Evolutionary conservation across 2,888 invertebrate genomes (phyloP), one percentile per base, ranked within the genome.

Genomic region (Trichogramma dendrolimi): DNA sequence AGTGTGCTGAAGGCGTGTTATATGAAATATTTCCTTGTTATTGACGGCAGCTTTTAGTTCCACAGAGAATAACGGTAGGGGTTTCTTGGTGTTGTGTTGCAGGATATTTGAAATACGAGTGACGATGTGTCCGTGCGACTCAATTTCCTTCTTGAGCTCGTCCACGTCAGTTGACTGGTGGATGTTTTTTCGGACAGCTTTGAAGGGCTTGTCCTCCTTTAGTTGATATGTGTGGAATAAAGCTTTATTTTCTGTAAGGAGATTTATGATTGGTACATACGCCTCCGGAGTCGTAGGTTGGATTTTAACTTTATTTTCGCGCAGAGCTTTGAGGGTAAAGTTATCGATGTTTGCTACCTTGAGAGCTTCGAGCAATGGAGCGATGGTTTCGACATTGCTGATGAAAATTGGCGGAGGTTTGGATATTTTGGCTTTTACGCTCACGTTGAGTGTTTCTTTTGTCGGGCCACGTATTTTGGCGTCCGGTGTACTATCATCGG

Each of bases 261-360:
- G 11, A 7, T 46, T 46, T 7, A 55, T 44, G 7, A 44, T 44
- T 5, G 14, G n/a, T 1, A 44, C 44, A 44, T 55, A 55, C 11
- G 7, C 55, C 10, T 55, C 7, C 7, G 44, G 10, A 5, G 43
- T 38, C n/a, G 41, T 5, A 7, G 55, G 43, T n/a, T 41, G 43
- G 43, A 55, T 55, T 44, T 55, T 55, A 27, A 55, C 43, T 46
- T 55, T 38, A 44, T 43, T 46, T n/a, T 55, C 4, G 11, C 46
- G 5, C n/a, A 55, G 27, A 14, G 38, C 4, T 4, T 55, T 43
- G 11, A 55, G 43, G 1, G 38, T 55, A 7, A n/a, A 4, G 46
- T 55, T n/a, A 5, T n/a, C n/a, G 6, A 14, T 46, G 27, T 27
- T 27, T 2, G 27, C 27, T 27, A 2, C 27, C 27, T 27, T 27